Base-by-base conservation (phyloP, 2,888 invertebrate genomes). In the Netelia inedita region DNA sequence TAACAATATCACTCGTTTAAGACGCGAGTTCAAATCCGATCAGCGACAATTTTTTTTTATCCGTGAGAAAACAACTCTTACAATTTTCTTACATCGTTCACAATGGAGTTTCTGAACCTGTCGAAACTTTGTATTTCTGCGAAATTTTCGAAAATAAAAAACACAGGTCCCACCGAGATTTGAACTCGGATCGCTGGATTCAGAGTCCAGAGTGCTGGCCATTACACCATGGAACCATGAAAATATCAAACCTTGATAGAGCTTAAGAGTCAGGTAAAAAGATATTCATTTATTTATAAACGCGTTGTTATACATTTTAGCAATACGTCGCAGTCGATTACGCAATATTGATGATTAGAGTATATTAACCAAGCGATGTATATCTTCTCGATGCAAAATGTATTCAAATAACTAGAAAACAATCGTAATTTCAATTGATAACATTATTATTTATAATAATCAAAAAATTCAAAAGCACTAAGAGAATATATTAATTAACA, bases 121-220 rank as follows among this genome's bases (percentile, higher is more conserved):
- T 19, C 1, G 0, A 55, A 55, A 14, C 5, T 2, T 11, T 50
- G n/a, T 50, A 14, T 50, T 14, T 16, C 6, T 1, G 16, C 19
- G 2, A 19, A 55, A 23, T 11, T 21, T 8, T 43, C n/a, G 1
- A 28, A 66, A 28, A 21, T n/a, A 79, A 61, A 72, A 79, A 71
- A 79, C 76, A 81, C 46, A 90, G 96, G 96, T 96, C 94, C 96
- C 96, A 96, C 96, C 96, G 96, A 96, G 96, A 96, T 95, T 96
- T 96, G 96, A 96, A 96, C 96, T 96, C 96, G 96, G 96, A 96
- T 96, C 96, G 96, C 96, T 96, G 96, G 96, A 96, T 96, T 96
- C 96, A 96, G 95, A 96, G 96, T 96, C 96, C 96, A 96, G 95
- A 96, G 96, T 96, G 96, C 96, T 96, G 95, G 96, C 96, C 96